Evolutionary conservation across 2,888 invertebrate genomes (phyloP).

Genomic region (Pimpla rufipes): DNA sequence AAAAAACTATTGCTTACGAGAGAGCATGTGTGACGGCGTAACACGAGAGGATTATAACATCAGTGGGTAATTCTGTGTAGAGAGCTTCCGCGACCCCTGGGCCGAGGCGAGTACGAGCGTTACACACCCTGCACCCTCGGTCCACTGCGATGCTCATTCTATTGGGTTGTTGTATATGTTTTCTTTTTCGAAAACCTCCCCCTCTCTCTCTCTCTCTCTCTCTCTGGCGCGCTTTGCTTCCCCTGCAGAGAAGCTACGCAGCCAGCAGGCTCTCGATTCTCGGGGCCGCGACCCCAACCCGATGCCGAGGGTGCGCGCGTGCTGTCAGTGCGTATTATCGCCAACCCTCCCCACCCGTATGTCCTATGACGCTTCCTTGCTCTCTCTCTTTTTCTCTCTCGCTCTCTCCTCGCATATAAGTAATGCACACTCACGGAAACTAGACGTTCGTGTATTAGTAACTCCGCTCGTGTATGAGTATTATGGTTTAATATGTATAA

Average conservation of each 20-base stretch:
- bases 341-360: constrained; percentile 73
- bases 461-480: neutral
- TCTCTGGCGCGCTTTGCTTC: constrained; percentile 32
- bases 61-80: constrained; percentile 83
- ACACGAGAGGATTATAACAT: constrained; percentile 85
- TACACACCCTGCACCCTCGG: constrained; percentile 64
- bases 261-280: constrained; percentile 64
- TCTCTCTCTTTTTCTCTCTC: too few relatives aligned
- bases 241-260: constrained; percentile 37
- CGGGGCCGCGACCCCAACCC: constrained; percentile 68
- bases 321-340: constrained; percentile 84
- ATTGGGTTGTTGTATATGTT: constrained; percentile 81
- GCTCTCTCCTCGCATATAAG: constrained; percentile 33
- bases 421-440: constrained; percentile 69
- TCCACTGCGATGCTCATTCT: constrained; percentile 82
- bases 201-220: constrained; percentile 47
- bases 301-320: constrained; percentile 79
- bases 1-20: constrained; percentile 81
- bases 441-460: constrained; percentile 48
- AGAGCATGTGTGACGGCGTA: constrained; percentile 83
- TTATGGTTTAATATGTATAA: constrained; percentile 6
- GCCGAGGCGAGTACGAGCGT: constrained; percentile 45
- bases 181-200: constrained; percentile 76
- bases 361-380: constrained; percentile 46
- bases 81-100: constrained; percentile 71